Evolutionary conservation across 2,113 vertebrate species (phyloP), one percentile per base, ranked within the genome.

Genomic region (Mohoua ochrocephala): DNA sequence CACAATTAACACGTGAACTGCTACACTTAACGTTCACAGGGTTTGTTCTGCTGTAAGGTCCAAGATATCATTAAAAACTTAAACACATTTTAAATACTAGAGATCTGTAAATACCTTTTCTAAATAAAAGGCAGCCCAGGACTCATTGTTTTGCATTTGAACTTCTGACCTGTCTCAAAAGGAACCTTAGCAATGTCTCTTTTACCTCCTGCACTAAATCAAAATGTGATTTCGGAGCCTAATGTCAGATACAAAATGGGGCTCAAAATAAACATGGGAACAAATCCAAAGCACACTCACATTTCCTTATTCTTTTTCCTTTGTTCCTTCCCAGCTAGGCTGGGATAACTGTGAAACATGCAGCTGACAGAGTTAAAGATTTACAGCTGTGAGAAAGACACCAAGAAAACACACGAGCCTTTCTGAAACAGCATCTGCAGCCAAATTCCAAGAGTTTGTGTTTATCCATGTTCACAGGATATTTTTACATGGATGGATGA

Each of bases 231-330:
- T 88, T 86, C 80, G 22, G 45, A 94, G 75, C 54, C 52, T n/a
- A 30, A 85, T 64, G 30, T 86, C 52, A 75, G 64, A 91, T 92
- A 78, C 44, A 92, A 91, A 89, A 82, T 23, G 54, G 39, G 35
- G 41, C 17, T 75, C 45, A 63, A 88, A 79, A 56, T 75, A 95
- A 91, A 89, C 49, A 95, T 0, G 27, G 89, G 91, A 93, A 83
- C 76, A 92, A 91, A 91, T 69, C 89, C 93, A 95, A 97, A 85
- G 65, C 63, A 90, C 61, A 42, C 10, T 94, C 50, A 44, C 30
- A 74, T 87, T 95, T 95, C 74, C 70, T 78, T 68, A 54, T 60
- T 88, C 15, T 88, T 89, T 92, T 92, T 82, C 6, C 15, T 86
- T 61, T 73, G 41, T 71, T 89, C 61, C 71, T 93, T 83, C 74